Base-by-base conservation (phyloP, 2,888 invertebrate genomes). In the Hemicrepidius hirtus region DNA sequence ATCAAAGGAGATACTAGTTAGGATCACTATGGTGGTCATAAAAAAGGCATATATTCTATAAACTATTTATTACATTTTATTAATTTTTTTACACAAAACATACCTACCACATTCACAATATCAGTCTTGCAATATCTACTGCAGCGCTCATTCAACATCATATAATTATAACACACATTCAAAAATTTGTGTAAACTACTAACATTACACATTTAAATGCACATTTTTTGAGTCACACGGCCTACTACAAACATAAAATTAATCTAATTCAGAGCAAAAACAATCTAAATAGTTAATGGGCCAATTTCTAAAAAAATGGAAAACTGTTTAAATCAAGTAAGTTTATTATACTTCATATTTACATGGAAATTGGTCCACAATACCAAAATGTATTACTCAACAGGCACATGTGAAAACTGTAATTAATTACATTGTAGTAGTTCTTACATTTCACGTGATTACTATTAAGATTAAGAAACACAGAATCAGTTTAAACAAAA, bases 161-260 rank as follows among this genome's bases (percentile, higher is more conserved):
- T 65, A 69, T 71, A 66, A 69, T 67, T 65, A 69, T 71, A 66
- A 69, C 68, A 69, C 72, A 71, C 62, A 75, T 60, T 67, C 62
- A 64, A 68, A 62, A 75, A 63, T 64, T 63, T 70, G 62, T 68
- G 64, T 57, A 75, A 60, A 69, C 69, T 68, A 65, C 63, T 64
- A 70, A 71, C 66, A 71, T 71, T 62, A 81, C 78, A 81, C 78
- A 78, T 78, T 78, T 86, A 86, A 86, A 86, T 86, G 86, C 86
- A 86, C 86, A 84, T 84, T 84, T n/a, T 79, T 84, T 84, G 83
- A 84, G 86, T 86, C 86, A 85, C 86, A 82, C 86, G 86, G 85
- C 86, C 86, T 86, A 86, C 81, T 60, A 60, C 40, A 24, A 37
- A 57, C n/a, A 35, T 9, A 57, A 57, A 53, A 16, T 40, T 7